phyloP scores from a whole-genome alignment of 2,113 vertebrate species.

The Poeciliopsis prolifica region DNA sequence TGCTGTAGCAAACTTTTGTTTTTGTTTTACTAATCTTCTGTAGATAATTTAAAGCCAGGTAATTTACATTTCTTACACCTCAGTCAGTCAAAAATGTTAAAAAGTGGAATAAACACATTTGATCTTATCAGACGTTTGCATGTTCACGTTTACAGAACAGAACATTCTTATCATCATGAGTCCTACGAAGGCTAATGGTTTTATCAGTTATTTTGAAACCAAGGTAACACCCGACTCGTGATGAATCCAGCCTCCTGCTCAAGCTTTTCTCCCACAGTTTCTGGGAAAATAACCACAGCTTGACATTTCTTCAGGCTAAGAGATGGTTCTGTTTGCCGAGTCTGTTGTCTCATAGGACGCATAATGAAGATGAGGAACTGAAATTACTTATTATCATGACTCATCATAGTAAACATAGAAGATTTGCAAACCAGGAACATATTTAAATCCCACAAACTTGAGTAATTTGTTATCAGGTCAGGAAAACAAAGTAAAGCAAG shows the following conservation, averaged over 20 bases:
- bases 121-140: too few relatives aligned
- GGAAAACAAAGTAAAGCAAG: neutral
- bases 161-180: conserved; percentile 8
- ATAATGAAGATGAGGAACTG: neutral
- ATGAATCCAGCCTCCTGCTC: neutral
- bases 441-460: neutral
- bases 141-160: too few relatives aligned
- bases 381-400: neutral
- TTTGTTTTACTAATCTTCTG: conserved; percentile 38
- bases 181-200: neutral
- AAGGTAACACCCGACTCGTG: neutral
- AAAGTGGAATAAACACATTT: neutral
- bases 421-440: neutral
- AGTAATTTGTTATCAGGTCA: neutral
- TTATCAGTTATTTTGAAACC: conserved; percentile 11
- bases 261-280: neutral
- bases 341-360: neutral
- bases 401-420: neutral
- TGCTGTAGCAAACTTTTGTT: conserved; percentile 13
- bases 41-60: conserved; percentile 34
- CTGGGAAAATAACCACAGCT: neutral
- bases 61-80: conserved; percentile 19
- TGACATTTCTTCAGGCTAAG: neutral
- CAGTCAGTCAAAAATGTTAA: neutral
- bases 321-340: neutral